Base-by-base conservation (phyloP, 2,113 vertebrate species). In the Sander vitreus region DNA sequence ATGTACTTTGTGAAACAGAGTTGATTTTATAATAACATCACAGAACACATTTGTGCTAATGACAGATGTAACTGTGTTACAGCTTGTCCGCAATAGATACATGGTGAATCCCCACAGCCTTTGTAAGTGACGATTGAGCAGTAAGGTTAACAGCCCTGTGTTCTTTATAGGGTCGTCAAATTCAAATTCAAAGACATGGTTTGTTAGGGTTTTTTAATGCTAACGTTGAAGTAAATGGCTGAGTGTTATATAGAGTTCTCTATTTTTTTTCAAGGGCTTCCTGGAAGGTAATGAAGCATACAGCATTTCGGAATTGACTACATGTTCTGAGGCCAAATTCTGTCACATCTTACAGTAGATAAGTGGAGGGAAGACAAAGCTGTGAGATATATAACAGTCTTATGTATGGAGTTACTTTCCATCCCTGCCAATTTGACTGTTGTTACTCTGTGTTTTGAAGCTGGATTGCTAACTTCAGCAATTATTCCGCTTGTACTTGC, bases 401-500 rank as follows among this genome's bases (percentile, higher is more conserved):
- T 30, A 6, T 23, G 11, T 16, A 16, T 16, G 30, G 15, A 39
- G 55, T 50, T 15, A 33, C 14, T 5, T 53, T 25, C 47, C 39
- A 64, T 14, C 9, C 19, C 6, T 25, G 33, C 6, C 47, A 68
- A 1, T 59, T 47, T 36, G 62, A 66, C n/a, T 57, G n/a, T 18
- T 10, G 30, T 12, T 19, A 36, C 53, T 21, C 18, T 30, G 6
- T 30, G 6, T 57, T 65, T 33, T 65, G 25, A 68, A 51, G 18
- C 8, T 67, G 25, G 21, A 25, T 62, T 23, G 50, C 75, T 64
- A 88, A 87, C 68, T 45, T 78, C 30, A 84, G 25, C 39, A 2
- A 39, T 39, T 39, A 2, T 43, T 43, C 39, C 2, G 9, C 39
- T 39, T 43, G 30, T 27, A 39, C 66, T 19, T 51, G 58, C 43